Conservation (phyloP, 2,888 invertebrate genomes). For the Andrena marginata region DNA sequence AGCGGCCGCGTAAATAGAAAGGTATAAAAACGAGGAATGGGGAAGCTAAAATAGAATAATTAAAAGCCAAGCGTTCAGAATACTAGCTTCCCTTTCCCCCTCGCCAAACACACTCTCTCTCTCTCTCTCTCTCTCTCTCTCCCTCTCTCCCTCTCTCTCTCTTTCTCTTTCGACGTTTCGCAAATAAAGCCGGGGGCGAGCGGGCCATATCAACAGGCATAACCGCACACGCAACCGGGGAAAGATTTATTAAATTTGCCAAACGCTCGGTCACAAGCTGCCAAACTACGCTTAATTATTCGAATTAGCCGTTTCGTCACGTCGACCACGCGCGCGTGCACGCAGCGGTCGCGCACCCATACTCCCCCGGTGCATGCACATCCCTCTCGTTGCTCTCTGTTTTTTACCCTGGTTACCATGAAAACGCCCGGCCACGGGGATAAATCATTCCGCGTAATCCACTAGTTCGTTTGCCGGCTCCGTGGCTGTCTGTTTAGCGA, state of each 20-base stretch:
- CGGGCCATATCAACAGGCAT: slow-evolving; percentile 53
- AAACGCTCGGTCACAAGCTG: slow-evolving; percentile 56
- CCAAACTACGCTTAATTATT: slow-evolving; percentile 65
- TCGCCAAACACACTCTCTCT: too few species aligned
- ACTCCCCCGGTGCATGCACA: neutral
- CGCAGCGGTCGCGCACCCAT: neutral
- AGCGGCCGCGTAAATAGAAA: slow-evolving; percentile 40
- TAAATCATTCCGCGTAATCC: slow-evolving; percentile 64
- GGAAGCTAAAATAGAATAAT: slow-evolving; percentile 56
- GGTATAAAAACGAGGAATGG: slow-evolving; percentile 36
- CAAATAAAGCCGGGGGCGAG: slow-evolving; percentile 37
- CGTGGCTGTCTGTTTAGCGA: slow-evolving; percentile 48
- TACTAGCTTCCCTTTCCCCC: neutral
- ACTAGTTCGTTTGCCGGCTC: slow-evolving; percentile 49
- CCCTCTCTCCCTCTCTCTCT: neutral
- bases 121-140: neutral
- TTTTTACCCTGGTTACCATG: neutral
- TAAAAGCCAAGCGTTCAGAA: slow-evolving; percentile 49
- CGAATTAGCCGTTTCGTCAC: slow-evolving; percentile 63
- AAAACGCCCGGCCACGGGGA: slow-evolving; percentile 33
- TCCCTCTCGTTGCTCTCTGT: neutral
- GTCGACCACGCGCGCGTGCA: slow-evolving; percentile 37
- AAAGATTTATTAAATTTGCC: slow-evolving; percentile 62
- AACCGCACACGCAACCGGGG: slow-evolving; percentile 35
- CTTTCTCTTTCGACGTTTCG: slow-evolving; percentile 19